Base-by-base conservation (phyloP, 2,888 invertebrate species). In the Eupithecia dodoneata region DNA sequence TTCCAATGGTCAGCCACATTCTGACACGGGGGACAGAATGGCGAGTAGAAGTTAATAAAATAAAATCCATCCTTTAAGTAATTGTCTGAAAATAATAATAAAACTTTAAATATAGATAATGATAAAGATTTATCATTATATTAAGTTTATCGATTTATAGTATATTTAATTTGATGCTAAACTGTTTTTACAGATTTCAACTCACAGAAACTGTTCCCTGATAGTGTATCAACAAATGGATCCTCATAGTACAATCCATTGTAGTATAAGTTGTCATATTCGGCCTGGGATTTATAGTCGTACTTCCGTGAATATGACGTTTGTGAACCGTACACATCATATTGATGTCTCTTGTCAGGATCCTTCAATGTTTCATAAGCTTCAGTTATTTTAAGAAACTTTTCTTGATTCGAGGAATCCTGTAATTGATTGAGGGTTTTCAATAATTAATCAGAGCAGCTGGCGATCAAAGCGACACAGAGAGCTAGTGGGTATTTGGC, bases 361-460 rank as follows among this genome's bases (percentile, higher is more conserved):
- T 98, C 98, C 91, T 98, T 98, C 15, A 98, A 91, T 3, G 97
- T 97, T 91, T 98, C 98, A 93, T 98, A 98, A 0, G 98, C 98
- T 87, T 97, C 96, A 72, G 97, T 97, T 71, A 98, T 95, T 92
- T 96, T 96, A 45, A 98, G 91, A 89, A 98, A 98, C 82, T 96
- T 97, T 69, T 96, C 96, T 88, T 98, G 97, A 73, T 97, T 94
- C 76, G 96, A 95, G 90, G 97, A 96, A 88, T 97, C 97, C 98
- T 98, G 52, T 5, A 75, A 71, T 66, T 30, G 1, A n/a, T 69
- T 45, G 15, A 13, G 5, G 42, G 69, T n/a, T 44, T 6, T 44
- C 10, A 15, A 66, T 15, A 66, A 42, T 42, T 66, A 7, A 3
- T 30, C 4, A 9, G 10, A 59, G 10, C 30, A 30, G 30, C 10